Conservation (phyloP, 2,888 invertebrate genomes). For the Phorcus lineatus region DNA sequence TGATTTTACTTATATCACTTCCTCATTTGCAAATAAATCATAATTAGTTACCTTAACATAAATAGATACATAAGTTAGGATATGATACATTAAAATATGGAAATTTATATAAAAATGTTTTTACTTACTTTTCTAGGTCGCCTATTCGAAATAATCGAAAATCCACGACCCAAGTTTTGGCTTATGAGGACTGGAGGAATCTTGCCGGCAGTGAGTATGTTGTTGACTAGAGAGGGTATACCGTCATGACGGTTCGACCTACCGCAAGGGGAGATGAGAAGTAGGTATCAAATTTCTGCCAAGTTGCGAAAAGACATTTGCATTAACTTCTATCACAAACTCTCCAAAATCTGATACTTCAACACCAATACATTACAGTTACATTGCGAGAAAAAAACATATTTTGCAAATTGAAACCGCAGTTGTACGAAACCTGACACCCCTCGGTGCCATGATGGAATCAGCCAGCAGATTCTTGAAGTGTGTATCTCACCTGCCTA, state of each 20-base stretch:
- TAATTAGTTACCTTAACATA: not conserved
- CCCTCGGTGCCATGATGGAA: conserved; percentile 10
- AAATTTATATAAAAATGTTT: not conserved
- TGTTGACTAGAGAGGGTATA: not conserved
- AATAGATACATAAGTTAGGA: not conserved
- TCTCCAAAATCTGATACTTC: too few relatives aligned
- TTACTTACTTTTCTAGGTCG: conserved; percentile 21
- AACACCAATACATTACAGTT: too few relatives aligned
- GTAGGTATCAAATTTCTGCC: not conserved
- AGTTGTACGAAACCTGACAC: not conserved
- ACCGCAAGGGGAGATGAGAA: not conserved
- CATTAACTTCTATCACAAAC: too few relatives aligned
- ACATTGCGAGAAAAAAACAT: too few relatives aligned
- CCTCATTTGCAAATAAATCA: not conserved
- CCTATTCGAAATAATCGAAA: conserved; percentile 17
- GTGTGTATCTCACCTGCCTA: conserved; percentile 25
- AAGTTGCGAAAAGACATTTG: too few relatives aligned
- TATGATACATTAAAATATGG: not conserved
- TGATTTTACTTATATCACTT: not conserved
- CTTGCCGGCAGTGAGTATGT: not conserved
- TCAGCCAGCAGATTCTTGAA: not conserved
- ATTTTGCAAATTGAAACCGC: too few relatives aligned
- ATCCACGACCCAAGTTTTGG: conserved; percentile 18
- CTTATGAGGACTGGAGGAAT: conserved; percentile 11
- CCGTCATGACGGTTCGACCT: not conserved